Evolutionary conservation across 2,113 vertebrate species (phyloP).

Genomic region (Rhabdomys dilectus): DNA sequence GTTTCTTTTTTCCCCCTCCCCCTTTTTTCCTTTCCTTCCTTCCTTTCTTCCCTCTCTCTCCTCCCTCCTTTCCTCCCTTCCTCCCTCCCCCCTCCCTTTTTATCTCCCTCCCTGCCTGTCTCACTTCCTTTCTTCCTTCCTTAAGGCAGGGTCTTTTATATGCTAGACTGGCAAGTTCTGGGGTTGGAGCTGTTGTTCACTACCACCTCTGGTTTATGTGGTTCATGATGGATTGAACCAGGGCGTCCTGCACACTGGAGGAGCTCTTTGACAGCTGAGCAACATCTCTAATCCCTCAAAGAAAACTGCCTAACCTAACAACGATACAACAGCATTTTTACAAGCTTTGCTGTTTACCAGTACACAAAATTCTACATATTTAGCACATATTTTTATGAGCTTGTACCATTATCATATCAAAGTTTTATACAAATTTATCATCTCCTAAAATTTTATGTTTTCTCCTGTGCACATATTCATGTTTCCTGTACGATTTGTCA

Average conservation of each 20-base stretch:
- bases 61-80: not conserved
- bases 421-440: not conserved
- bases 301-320: not conserved
- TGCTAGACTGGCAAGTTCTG: not conserved
- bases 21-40: too few relatives aligned
- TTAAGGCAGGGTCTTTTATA: not conserved
- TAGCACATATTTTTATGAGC: not conserved
- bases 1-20: not conserved
- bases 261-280: not conserved
- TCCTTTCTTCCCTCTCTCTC: rapidly evolving
- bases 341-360: not conserved
- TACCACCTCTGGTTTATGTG: not conserved
- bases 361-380: not conserved
- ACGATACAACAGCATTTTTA: not conserved
- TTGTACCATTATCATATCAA: not conserved
- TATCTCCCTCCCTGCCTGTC: too few relatives aligned
- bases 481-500: not conserved
- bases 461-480: not conserved
- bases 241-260: too few relatives aligned
- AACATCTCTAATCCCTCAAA: not conserved
- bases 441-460: not conserved
- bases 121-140: too few relatives aligned
- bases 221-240: not conserved
- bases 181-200: not conserved
- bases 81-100: too few relatives aligned